A percentile compares a stretch with the other conserved stretches of the same genome.
Evolutionary conservation across 2,113 vertebrate species (phyloP).

Genomic region (Alligator mississippiensis): DNA sequence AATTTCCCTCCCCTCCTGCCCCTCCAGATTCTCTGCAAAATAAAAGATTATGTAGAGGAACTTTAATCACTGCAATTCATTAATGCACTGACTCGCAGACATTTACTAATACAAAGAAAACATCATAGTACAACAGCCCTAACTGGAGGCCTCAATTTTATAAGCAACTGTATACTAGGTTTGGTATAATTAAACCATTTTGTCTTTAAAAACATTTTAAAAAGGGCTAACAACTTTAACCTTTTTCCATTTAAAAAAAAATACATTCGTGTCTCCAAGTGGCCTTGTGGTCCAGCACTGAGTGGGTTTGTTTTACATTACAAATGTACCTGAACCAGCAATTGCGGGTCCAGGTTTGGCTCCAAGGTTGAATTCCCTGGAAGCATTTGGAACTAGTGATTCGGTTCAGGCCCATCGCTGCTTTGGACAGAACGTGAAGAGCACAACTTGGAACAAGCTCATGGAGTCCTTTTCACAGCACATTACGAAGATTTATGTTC

Average conservation of each 20-base stretch:
- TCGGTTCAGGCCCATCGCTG: conserved; percentile 5
- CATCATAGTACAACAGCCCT: neutral
- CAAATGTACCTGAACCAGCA: neutral
- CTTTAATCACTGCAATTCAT: neutral
- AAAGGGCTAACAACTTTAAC: neutral
- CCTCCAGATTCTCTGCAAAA: no score
- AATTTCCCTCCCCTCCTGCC: neutral
- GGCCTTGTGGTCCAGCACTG: neutral
- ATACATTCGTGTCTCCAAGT: neutral
- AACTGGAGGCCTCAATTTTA: neutral
- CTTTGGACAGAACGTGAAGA: neutral
- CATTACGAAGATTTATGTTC: neutral
- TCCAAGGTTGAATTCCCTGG: neutral
- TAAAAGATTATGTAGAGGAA: neutral
- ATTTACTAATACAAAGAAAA: neutral
- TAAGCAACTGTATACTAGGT: neutral
- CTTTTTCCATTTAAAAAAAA: no score
- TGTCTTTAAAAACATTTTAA: neutral
- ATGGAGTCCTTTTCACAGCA: neutral
- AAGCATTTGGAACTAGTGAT: conserved; percentile 2
- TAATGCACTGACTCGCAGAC: no score
- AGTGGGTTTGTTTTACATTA: conserved; percentile 23
- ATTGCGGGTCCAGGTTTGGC: neutral
- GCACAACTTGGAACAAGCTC: neutral
- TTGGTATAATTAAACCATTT: neutral